phyloP scores from a whole-genome alignment of 2,113 vertebrate genomes.

The Pteropus alecto region DNA sequence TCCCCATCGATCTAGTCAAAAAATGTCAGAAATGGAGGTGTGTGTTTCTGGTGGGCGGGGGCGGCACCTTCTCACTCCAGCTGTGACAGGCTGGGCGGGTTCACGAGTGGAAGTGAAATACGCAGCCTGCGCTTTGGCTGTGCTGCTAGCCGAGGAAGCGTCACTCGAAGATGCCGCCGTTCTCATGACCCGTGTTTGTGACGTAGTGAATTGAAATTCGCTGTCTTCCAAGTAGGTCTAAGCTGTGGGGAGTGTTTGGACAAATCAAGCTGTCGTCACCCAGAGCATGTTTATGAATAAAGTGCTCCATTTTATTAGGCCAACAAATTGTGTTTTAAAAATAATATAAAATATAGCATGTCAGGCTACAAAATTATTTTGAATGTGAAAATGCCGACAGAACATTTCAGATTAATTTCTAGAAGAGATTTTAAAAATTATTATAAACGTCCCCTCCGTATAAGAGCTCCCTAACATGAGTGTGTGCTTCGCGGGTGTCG shows the following conservation, averaged over 20 bases:
- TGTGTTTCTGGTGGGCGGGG: not conserved
- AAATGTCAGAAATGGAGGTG: not conserved
- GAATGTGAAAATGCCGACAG: conserved; percentile 55
- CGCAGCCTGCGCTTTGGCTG: not conserved
- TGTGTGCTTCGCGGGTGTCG: conserved; percentile 71
- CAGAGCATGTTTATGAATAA: not conserved
- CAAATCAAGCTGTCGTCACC: not conserved
- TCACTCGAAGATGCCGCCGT: not conserved
- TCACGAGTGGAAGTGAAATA: not conserved
- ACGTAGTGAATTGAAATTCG: not conserved
- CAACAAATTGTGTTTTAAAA: not conserved
- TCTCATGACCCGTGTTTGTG: not conserved
- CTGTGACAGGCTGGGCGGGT: not conserved
- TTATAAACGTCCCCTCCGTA: conserved; percentile 74
- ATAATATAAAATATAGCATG: not conserved
- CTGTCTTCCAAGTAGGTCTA: not conserved
- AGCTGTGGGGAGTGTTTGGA: not conserved
- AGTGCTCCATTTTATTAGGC: not conserved
- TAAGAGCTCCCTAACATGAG: conserved; percentile 71
- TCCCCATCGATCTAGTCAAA: not conserved
- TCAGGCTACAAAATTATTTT: not conserved
- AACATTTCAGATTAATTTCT: conserved; percentile 74
- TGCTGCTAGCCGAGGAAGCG: not conserved
- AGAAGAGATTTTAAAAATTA: conserved; percentile 61
- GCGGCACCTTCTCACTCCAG: not conserved